phyloP scores from a whole-genome alignment of 2,797 vertebrate genomes.

The Graptemys geographica region DNA sequence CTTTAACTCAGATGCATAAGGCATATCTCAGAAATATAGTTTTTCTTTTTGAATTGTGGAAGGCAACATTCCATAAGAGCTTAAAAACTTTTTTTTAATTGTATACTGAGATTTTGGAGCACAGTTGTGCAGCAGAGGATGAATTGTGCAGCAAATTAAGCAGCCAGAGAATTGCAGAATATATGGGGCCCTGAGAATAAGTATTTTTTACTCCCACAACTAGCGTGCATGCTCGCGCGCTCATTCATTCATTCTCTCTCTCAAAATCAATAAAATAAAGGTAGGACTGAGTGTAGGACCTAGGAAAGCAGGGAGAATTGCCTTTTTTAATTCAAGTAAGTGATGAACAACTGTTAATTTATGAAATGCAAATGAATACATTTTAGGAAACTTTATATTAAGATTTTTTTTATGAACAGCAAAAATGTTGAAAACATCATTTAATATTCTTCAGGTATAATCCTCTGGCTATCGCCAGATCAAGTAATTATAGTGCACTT shows the following conservation, averaged over 20 bases:
- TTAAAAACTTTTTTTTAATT: neutral
- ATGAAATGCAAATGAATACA: neutral
- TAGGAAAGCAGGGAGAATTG: neutral
- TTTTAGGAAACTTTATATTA: neutral
- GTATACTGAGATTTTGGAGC: neutral
- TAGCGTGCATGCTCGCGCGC: rapidly evolving
- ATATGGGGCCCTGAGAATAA: neutral
- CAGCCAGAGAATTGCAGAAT: neutral
- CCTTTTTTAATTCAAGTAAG: neutral
- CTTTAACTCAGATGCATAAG: neutral
- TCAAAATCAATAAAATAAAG: neutral
- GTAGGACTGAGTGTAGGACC: neutral
- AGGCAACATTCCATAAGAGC: neutral
- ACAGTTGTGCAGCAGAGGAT: neutral
- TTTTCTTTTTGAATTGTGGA: neutral
- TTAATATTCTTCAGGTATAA: neutral
- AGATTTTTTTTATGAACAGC: no score
- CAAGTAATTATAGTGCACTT: neutral
- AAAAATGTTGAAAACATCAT: neutral
- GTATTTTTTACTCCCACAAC: neutral
- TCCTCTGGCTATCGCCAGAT: neutral
- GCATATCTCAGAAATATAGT: neutral
- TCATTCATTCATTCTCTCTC: neutral
- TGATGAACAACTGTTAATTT: neutral
- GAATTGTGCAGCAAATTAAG: neutral